phyloP scores from a whole-genome alignment of 1,140 invertebrate genomes.

The Teleogryllus occipitalis region DNA sequence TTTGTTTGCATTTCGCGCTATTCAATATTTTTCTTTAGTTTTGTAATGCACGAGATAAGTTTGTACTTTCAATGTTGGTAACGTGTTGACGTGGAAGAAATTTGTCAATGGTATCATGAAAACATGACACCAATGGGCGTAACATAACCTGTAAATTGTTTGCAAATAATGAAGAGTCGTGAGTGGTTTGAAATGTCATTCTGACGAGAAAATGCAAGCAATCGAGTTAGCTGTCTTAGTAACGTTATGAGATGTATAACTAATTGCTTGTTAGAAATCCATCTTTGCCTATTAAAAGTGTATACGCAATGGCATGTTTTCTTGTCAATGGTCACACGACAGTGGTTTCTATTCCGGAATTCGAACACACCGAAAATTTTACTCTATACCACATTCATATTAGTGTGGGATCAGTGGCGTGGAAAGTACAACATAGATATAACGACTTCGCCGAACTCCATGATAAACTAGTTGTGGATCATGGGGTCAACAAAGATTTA shows the following conservation, averaged over 20 bases:
- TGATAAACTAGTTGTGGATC: conserved; percentile 65
- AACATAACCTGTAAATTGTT: background rate
- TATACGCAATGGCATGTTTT: conserved; percentile 50
- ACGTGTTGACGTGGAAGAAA: too few relatives aligned
- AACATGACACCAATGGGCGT: too few relatives aligned
- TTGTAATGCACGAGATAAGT: too few relatives aligned
- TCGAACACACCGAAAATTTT: conserved; percentile 45
- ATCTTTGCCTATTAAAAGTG: too few relatives aligned
- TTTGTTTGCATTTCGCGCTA: too few relatives aligned
- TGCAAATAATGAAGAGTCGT: background rate
- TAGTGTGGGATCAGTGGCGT: conserved; percentile 58
- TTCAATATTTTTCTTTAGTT: too few relatives aligned
- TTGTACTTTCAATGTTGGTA: too few relatives aligned
- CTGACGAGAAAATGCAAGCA: background rate
- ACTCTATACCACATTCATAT: conserved; percentile 61
- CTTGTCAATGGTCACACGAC: conserved; percentile 48
- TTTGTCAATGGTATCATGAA: too few relatives aligned
- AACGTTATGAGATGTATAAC: too few relatives aligned
- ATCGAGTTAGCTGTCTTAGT: background rate
- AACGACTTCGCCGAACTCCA: conserved; percentile 83
- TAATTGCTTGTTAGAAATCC: too few relatives aligned
- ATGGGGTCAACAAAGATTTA: conserved; percentile 71
- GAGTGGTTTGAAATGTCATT: background rate
- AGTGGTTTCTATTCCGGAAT: conserved; percentile 47
- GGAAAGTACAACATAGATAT: conserved; percentile 77